A percentile compares a stretch with the other conserved stretches of the same genome.
These are phyloP conservation scores for Arbacia lixula DNA, from an alignment of 53 echinoderm and acorn worm genomes.

Conservation along the genomic window DNA sequence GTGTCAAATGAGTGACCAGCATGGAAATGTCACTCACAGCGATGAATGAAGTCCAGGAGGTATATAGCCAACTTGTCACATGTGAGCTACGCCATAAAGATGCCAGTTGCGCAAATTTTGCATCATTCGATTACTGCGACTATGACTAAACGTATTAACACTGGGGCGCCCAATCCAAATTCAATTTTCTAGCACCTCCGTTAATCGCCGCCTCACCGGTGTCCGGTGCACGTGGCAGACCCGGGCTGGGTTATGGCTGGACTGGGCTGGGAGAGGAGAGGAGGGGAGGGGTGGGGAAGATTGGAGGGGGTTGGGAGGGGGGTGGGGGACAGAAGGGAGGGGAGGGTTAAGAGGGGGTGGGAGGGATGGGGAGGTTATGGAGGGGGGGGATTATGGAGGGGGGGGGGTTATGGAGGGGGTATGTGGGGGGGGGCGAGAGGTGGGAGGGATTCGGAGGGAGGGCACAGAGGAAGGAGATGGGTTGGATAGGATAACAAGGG, in stretches of 20 bases:
- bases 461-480: slow-evolving; percentile 23
- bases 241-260: not conserved
- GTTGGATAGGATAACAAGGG: slow-evolving; percentile 17
- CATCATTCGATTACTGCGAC: slow-evolving; percentile 44
- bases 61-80: too few relatives aligned
- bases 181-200: slow-evolving; percentile 52
- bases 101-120: slow-evolving; percentile 48
- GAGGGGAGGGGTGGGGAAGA: not conserved
- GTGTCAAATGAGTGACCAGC: too few relatives aligned
- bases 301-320: not conserved
- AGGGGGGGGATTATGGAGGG: not conserved
- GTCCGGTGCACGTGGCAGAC: slow-evolving; percentile 20
- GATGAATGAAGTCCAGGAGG: too few relatives aligned
- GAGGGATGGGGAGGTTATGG: not conserved
- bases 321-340: not conserved
- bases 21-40: too few relatives aligned
- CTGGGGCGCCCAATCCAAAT: slow-evolving; percentile 38
- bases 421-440: not conserved
- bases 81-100: too few relatives aligned
- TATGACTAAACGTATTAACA: slow-evolving; percentile 58
- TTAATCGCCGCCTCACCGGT: slow-evolving; percentile 55
- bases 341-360: not conserved
- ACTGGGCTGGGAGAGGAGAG: slow-evolving; percentile 5
- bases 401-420: not conserved
- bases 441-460: not conserved